These are phyloP conservation scores for Tylochromis polylepis DNA, from an alignment of 2,113 vertebrate genomes.

Conservation along the genomic window DNA sequence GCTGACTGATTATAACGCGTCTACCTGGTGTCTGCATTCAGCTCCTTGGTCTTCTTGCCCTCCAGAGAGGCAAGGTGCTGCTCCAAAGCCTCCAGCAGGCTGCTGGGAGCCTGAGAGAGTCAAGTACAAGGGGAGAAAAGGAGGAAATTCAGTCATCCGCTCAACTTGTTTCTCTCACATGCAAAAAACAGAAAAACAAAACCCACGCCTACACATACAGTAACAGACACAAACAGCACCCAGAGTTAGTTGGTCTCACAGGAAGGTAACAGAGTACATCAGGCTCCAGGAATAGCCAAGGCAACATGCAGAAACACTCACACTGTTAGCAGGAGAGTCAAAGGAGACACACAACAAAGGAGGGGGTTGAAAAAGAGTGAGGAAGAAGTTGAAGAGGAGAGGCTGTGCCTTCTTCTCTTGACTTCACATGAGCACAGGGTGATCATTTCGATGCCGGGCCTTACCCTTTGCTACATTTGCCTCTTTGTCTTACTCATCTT, in stretches of 20 bases:
- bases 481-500: background rate
- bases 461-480: background rate
- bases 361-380: slow-evolving; percentile 23
- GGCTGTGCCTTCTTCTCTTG: background rate
- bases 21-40: slow-evolving; percentile 85
- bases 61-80: slow-evolving; percentile 94
- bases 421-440: background rate
- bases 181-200: background rate
- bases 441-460: background rate
- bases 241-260: slow-evolving; percentile 58
- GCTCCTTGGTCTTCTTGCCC: slow-evolving; percentile 88
- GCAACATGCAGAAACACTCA: slow-evolving; percentile 65
- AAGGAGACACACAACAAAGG: slow-evolving; percentile 31
- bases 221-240: slow-evolving; percentile 1
- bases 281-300: slow-evolving; percentile 57
- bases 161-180: background rate
- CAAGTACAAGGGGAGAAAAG: background rate
- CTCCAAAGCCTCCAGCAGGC: slow-evolving; percentile 90
- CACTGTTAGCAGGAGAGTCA: slow-evolving; percentile 48
- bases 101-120: slow-evolving; percentile 82
- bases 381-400: slow-evolving; percentile 20
- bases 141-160: background rate
- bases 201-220: background rate
- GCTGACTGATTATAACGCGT: background rate
- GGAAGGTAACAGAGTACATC: slow-evolving; percentile 58